phyloP scores from a whole-genome alignment of 2,797 vertebrate genomes.

The Cossypha dichroa region DNA sequence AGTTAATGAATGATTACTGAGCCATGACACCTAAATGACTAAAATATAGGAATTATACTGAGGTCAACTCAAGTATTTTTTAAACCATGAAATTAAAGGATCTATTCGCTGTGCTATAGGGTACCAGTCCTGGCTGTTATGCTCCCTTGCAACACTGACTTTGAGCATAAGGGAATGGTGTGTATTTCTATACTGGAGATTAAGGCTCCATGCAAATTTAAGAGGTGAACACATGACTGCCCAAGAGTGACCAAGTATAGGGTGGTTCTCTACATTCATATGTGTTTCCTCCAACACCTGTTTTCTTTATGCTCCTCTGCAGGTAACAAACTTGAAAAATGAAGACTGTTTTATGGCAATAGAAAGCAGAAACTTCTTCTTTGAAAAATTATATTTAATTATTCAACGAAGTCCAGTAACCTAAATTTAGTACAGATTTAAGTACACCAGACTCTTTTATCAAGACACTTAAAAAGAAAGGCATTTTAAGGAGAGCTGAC shows the following conservation, averaged over 20 bases:
- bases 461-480: not conserved
- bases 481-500: not conserved
- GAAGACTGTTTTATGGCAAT: not conserved
- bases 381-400: not conserved
- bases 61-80: constrained; percentile 80
- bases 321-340: not conserved
- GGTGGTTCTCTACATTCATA: not conserved
- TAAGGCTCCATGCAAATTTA: constrained; percentile 4
- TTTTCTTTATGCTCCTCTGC: not conserved
- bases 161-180: constrained; percentile 11
- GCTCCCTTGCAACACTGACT: constrained; percentile 34
- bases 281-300: not conserved
- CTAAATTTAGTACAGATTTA: constrained; percentile 30
- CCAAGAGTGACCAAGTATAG: not conserved
- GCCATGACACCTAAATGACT: constrained; percentile 80
- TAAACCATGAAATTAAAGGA: constrained; percentile 78
- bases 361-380: not conserved
- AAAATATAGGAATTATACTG: constrained; percentile 79
- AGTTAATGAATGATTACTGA: constrained; percentile 82
- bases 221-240: not conserved
- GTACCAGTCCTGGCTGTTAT: constrained; percentile 28
- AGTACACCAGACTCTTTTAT: not conserved
- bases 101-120: constrained; percentile 4
- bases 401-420: not conserved
- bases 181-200: not conserved